Percentiles rank a stretch among this genome's conserved stretches.
These are phyloP conservation scores for Cataglyphis albicans DNA, from an alignment of 2,888 invertebrate species.

Conservation along the genomic window DNA sequence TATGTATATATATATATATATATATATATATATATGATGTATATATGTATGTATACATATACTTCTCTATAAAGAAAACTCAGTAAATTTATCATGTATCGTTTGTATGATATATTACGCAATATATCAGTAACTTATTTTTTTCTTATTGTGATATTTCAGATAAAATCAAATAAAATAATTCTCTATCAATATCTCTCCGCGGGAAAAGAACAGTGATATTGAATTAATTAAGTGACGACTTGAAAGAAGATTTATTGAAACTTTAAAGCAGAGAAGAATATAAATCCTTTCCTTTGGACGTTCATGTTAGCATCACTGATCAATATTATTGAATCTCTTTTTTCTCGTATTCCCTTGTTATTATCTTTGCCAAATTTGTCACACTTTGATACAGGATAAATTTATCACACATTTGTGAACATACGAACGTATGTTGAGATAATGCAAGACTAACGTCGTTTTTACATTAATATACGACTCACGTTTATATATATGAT, in stretches of 20 bases:
- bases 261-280: conserved; percentile 14
- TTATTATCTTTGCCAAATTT: conserved; percentile 26
- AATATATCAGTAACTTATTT: conserved; percentile 25
- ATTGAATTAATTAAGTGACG: neutral
- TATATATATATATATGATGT: conserved; percentile 12
- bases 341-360: neutral
- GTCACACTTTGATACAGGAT: conserved; percentile 36
- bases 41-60: neutral
- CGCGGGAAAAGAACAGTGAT: neutral
- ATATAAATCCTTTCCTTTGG: conserved; percentile 28
- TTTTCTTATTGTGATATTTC: conserved; percentile 8
- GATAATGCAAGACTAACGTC: conserved; percentile 15
- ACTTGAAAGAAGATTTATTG: neutral
- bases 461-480: conserved; percentile 37
- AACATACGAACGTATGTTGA: neutral
- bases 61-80: conserved; percentile 45
- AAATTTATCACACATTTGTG: conserved; percentile 38
- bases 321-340: conserved; percentile 27
- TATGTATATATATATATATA: conserved; percentile 20
- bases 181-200: conserved; percentile 5
- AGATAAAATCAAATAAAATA: conserved; percentile 1
- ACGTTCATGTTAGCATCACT: neutral
- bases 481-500: conserved; percentile 16
- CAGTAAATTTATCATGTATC: conserved; percentile 50
- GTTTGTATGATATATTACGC: conserved; percentile 33